Evolutionary conservation across 2,888 invertebrate species (phyloP).

Genomic region (Cryptus viduatorius): DNA sequence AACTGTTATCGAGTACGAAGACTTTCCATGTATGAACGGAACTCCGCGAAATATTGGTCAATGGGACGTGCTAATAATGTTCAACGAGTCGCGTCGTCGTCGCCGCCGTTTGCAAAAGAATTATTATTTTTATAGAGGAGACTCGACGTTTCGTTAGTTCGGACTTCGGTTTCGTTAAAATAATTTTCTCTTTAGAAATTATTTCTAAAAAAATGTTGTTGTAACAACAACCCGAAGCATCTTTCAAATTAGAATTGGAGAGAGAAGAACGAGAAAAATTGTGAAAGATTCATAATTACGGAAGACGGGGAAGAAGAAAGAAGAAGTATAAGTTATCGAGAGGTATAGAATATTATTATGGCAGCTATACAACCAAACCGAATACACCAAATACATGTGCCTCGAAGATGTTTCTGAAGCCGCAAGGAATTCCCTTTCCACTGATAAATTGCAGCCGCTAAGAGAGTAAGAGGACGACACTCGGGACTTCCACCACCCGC

Average conservation of each 20-base stretch:
- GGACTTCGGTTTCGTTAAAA: background rate
- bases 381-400: conserved; percentile 16
- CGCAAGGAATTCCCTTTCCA: conserved; percentile 57
- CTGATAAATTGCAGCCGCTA: background rate
- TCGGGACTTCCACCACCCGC: conserved; percentile 55
- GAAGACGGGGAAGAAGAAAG: background rate
- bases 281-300: background rate
- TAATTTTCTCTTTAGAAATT: background rate
- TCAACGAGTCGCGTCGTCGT: conserved; percentile 20
- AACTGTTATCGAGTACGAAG: conserved; percentile 17
- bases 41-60: conserved; percentile 45
- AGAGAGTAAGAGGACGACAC: conserved; percentile 55
- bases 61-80: conserved; percentile 36
- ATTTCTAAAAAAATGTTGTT: background rate
- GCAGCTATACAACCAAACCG: conserved; percentile 11
- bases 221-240: background rate
- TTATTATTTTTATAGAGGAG: background rate
- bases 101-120: background rate
- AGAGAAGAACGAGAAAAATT: background rate
- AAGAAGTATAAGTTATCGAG: conserved; percentile 9
- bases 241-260: background rate
- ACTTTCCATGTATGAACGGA: conserved; percentile 26
- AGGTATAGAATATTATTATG: conserved; percentile 8
- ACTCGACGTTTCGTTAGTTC: background rate
- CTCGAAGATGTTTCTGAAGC: conserved; percentile 53